Evolutionary conservation across 1,140 invertebrate species (phyloP), one percentile per base, ranked within the genome.

Genomic region (Antheraea pernyi): DNA sequence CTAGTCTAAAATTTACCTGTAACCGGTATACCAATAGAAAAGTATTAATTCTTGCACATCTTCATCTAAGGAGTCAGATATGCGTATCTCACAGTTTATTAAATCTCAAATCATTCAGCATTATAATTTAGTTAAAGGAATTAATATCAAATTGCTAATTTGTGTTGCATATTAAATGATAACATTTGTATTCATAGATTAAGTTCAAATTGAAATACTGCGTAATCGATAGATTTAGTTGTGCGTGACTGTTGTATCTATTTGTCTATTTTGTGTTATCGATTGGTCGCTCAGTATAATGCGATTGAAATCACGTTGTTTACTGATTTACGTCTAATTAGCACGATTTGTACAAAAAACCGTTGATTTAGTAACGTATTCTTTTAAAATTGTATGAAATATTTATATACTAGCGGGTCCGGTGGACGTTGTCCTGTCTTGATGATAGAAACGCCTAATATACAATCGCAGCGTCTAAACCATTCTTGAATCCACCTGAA

Each of bases 211-310:
- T 37, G 37, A 63, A 37, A 63, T 30, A 63, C 61, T 10, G 19
- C 18, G 64, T 65, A 65, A 42, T 42, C 10, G 4, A 65, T 65
- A 42, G 37, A 48, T 39, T 48, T 48, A 53, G 18, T 61, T 61
- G 39, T 7, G 42, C 64, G 64, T 65, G 64, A 65, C 64, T 19
- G 19, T 19, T 18, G 64, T 65, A 19, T 39, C n/a, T 22, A 61
- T 61, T 36, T 3, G 60, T 16, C 60, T 61, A n/a, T 61, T 36
- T 6, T 53, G 16, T 11, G 16, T 53, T 53, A 53, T 53, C 46
- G 46, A 53, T 53, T 53, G 46, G 46, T 16, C 0, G 46, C 46
- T 53, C 46, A 13, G 46, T 53, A 9, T 53, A 53, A 53, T 53
- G 46, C 46, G 13, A 16, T 53, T 16, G 46, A 13, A 53, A 53